Conservation (phyloP, 2,888 invertebrate genomes). For the Limnephilus marmoratus region DNA sequence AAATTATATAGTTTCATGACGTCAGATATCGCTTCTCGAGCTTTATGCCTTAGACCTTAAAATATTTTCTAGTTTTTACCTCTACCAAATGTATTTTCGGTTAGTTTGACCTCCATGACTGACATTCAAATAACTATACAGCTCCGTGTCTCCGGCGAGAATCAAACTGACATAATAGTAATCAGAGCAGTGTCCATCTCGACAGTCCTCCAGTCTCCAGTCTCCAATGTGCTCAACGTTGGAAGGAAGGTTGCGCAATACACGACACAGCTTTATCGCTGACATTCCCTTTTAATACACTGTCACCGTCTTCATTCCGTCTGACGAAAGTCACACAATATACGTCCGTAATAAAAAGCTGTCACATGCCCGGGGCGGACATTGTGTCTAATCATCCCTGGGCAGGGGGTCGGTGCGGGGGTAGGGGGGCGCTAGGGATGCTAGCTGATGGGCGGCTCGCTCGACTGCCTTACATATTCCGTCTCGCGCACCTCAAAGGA, state of each 20-base stretch:
- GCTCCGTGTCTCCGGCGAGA: not conserved
- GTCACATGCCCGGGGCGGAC: constrained; percentile 65
- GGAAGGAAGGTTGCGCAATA: constrained; percentile 22
- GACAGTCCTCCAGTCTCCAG: not conserved
- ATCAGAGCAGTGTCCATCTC: not conserved
- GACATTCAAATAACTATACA: not conserved
- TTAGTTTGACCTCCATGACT: not conserved
- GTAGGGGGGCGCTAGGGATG: constrained; percentile 50
- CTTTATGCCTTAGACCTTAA: not conserved
- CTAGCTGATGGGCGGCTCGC: constrained; percentile 56
- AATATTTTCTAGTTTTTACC: not conserved
- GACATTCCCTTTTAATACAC: constrained; percentile 65
- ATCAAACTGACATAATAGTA: not conserved
- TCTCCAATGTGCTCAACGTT: not conserved
- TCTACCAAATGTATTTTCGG: not conserved
- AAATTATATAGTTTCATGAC: not conserved
- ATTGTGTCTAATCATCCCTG: constrained; percentile 66
- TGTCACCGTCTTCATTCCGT: constrained; percentile 65
- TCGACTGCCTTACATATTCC: constrained; percentile 48
- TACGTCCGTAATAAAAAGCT: constrained; percentile 66
- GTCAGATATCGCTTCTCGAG: not conserved
- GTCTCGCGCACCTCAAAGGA: constrained; percentile 52
- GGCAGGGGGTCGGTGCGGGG: constrained; percentile 59
- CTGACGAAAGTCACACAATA: constrained; percentile 66
- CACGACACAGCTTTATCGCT: constrained; percentile 55